These are phyloP conservation scores for Anarrhichthys ocellatus DNA, from an alignment of 2,113 vertebrate species.

Conservation along the genomic window DNA sequence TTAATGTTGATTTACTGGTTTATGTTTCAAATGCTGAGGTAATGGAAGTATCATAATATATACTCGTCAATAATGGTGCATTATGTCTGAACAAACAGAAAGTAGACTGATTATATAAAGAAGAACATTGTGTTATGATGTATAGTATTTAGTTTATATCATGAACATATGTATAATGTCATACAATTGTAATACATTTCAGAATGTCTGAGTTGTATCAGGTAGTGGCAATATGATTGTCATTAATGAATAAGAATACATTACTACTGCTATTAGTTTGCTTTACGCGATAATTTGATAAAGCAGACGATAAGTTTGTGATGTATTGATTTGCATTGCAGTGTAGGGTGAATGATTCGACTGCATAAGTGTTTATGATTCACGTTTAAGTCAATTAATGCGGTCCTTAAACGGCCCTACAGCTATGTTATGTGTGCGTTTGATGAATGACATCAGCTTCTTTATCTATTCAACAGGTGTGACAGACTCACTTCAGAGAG, in stretches of 20 bases:
- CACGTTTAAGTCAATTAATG: background rate
- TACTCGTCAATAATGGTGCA: background rate
- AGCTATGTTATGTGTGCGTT: background rate
- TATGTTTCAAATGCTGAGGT: background rate
- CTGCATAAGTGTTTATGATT: background rate
- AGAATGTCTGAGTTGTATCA: background rate
- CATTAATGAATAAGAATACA: slow-evolving; percentile 1
- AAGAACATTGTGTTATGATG: background rate
- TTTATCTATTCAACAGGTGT: slow-evolving; percentile 77
- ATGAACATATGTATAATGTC: background rate
- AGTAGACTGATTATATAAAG: background rate
- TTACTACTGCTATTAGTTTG: background rate
- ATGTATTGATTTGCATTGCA: background rate
- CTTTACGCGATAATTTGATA: background rate
- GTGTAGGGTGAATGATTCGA: background rate
- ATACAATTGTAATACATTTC: background rate
- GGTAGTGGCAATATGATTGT: background rate
- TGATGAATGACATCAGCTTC: slow-evolving; percentile 20
- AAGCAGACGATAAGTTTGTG: background rate
- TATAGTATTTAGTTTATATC: background rate
- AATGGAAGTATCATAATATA: background rate
- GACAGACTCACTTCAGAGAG: slow-evolving; percentile 77
- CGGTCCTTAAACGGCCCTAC: background rate
- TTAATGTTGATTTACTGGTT: background rate
- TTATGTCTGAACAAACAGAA: background rate